These are phyloP conservation scores for Melinopterus prodromus DNA, from an alignment of 2,888 invertebrate genomes.

Conservation along the genomic window DNA sequence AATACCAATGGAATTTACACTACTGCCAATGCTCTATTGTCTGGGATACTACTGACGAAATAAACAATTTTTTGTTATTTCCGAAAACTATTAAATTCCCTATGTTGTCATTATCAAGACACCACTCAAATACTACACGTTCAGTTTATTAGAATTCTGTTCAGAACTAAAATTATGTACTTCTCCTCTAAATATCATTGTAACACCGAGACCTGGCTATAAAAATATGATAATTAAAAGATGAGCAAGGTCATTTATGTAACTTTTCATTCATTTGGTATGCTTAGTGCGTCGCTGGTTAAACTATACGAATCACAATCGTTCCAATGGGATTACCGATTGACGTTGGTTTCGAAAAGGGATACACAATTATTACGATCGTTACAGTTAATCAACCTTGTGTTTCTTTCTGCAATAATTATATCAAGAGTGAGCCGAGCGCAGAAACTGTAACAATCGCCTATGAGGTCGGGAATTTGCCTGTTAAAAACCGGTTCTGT, in stretches of 20 bases:
- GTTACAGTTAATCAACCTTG: not conserved
- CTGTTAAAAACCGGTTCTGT: not conserved
- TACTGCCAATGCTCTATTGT: too few species aligned
- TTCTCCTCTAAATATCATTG: not conserved
- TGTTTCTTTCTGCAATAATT: slow-evolving; percentile 4
- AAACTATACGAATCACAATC: not conserved
- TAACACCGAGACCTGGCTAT: not conserved
- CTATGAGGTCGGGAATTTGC: not conserved
- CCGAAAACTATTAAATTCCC: too few species aligned
- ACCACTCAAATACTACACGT: too few species aligned
- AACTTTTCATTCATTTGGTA: not conserved
- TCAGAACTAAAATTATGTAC: not conserved
- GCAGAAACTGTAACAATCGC: slow-evolving; percentile 4
- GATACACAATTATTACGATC: not conserved
- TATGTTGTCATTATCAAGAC: too few species aligned
- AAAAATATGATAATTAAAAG: slow-evolving; percentile 10
- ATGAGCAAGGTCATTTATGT: slow-evolving; percentile 8
- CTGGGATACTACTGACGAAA: too few species aligned
- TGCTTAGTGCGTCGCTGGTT: not conserved
- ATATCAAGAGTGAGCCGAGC: not conserved
- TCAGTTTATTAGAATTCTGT: too few species aligned
- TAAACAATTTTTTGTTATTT: too few species aligned
- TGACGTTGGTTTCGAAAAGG: not conserved
- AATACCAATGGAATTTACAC: too few species aligned
- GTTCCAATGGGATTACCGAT: not conserved